Conservation (phyloP, 2,113 vertebrate genomes). For the Poeciliopsis turrubarensis region DNA sequence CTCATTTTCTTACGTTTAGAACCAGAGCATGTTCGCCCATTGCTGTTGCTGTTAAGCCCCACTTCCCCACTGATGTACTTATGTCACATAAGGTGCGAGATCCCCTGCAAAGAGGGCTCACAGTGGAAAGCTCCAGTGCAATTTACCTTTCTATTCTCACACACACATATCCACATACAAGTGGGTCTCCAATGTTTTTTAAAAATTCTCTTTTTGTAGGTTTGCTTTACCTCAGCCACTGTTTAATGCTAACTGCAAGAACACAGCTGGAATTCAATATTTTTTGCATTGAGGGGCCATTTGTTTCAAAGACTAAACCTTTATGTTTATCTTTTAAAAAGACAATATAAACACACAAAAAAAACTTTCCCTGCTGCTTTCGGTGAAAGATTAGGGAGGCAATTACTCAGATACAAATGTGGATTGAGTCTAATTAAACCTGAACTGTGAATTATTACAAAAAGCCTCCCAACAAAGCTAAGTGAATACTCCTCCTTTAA, state of each 20-base stretch:
- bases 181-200: slow-evolving; percentile 14
- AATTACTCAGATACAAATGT: slow-evolving; percentile 56
- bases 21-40: slow-evolving; percentile 50
- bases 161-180: slow-evolving; percentile 15
- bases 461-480: slow-evolving; percentile 36
- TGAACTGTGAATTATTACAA: slow-evolving; percentile 48
- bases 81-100: slow-evolving; percentile 53
- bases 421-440: slow-evolving; percentile 61
- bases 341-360: background rate
- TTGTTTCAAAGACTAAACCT: slow-evolving; percentile 6
- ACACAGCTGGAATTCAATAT: background rate
- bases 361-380: slow-evolving; percentile 25
- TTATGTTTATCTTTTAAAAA: background rate
- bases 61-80: slow-evolving; percentile 55
- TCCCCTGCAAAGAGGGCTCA: slow-evolving; percentile 64
- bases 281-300: background rate
- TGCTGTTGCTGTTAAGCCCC: slow-evolving; percentile 56
- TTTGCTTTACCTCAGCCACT: background rate
- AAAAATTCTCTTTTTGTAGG: background rate
- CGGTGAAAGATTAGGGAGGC: slow-evolving; percentile 49
- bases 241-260: background rate
- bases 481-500: slow-evolving; percentile 49
- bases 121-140: slow-evolving; percentile 53
- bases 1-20: slow-evolving; percentile 28
- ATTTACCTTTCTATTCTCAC: slow-evolving; percentile 36